Evolutionary conservation across 2,888 invertebrate genomes (phyloP).

Genomic region (Drosophila helvetica): DNA sequence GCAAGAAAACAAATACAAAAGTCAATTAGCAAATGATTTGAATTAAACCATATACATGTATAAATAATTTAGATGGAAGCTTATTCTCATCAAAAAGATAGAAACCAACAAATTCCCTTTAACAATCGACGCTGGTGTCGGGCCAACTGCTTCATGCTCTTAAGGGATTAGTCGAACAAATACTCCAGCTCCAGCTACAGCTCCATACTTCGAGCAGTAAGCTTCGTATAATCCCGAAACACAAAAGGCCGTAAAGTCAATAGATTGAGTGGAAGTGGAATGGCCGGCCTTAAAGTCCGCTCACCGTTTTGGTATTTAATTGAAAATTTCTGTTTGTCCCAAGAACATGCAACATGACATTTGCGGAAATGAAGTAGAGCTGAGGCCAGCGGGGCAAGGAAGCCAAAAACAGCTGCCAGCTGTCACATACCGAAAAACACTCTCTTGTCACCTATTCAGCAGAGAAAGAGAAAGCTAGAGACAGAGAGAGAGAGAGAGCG

Average conservation of each 20-base stretch:
- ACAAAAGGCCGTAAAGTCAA: conserved; percentile 40
- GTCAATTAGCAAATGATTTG: conserved; percentile 28
- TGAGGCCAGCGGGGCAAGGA: conserved; percentile 1
- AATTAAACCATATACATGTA: conserved; percentile 4
- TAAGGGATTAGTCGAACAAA: conserved; percentile 37
- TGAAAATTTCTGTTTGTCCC: conserved; percentile 30
- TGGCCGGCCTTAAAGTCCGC: conserved; percentile 25
- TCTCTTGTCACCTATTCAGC: conserved; percentile 25
- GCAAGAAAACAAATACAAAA: conserved; percentile 27
- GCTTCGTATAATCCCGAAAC: neutral
- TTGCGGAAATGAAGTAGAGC: conserved; percentile 35
- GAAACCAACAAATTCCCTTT: conserved; percentile 8
- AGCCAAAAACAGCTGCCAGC: conserved; percentile 32
- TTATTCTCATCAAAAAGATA: neutral
- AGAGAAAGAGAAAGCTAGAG: neutral
- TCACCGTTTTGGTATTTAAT: conserved; percentile 35
- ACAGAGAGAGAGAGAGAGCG: neutral
- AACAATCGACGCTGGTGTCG: conserved; percentile 11
- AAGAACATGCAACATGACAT: conserved; percentile 31
- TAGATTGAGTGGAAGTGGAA: conserved; percentile 9
- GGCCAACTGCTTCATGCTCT: conserved; percentile 28
- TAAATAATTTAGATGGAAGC: conserved; percentile 4
- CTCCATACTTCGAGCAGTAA: neutral
- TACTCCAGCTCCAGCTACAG: neutral
- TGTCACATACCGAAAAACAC: conserved; percentile 25